phyloP scores from a whole-genome alignment of 2,888 invertebrate species.

The Callosobruchus maculatus region DNA sequence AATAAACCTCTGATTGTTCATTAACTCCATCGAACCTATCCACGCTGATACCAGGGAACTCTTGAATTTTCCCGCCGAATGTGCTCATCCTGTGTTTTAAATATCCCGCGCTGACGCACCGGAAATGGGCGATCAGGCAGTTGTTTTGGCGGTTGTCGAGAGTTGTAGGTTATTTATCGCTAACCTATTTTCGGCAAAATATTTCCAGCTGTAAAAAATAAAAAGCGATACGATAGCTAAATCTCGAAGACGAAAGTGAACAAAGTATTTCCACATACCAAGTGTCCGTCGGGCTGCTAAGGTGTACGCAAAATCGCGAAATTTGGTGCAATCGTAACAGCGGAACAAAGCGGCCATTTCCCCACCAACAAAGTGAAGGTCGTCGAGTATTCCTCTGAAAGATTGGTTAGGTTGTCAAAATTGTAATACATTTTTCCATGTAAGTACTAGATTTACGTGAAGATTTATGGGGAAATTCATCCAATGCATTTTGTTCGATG shows the following conservation, averaged over 20 bases:
- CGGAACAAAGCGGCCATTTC: conserved; percentile 40
- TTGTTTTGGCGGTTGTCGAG: conserved; percentile 42
- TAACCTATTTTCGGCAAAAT: conserved; percentile 43
- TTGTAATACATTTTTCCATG: conserved; percentile 36
- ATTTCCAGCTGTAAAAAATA: conserved; percentile 16
- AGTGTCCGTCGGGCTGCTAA: not conserved
- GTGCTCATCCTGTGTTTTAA: conserved; percentile 51
- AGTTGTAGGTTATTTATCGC: conserved; percentile 44
- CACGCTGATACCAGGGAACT: conserved; percentile 60
- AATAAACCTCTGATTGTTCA: conserved; percentile 53
- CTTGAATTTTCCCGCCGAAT: conserved; percentile 57
- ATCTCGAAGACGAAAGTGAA: not conserved
- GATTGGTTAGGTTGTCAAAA: conserved; percentile 50
- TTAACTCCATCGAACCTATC: conserved; percentile 57
- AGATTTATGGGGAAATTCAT: conserved; percentile 3
- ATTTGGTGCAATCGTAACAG: conserved; percentile 1
- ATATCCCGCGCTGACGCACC: conserved; percentile 24
- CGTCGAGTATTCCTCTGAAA: conserved; percentile 45
- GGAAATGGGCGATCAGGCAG: conserved; percentile 27
- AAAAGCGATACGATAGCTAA: conserved; percentile 5
- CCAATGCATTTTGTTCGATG: conserved; percentile 4
- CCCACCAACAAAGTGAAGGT: conserved; percentile 39
- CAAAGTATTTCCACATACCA: not conserved
- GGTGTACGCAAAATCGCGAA: not conserved
- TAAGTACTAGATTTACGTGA: conserved; percentile 33